phyloP scores from a whole-genome alignment of 2,797 vertebrate genomes.

The Adrianichthys oophorus region DNA sequence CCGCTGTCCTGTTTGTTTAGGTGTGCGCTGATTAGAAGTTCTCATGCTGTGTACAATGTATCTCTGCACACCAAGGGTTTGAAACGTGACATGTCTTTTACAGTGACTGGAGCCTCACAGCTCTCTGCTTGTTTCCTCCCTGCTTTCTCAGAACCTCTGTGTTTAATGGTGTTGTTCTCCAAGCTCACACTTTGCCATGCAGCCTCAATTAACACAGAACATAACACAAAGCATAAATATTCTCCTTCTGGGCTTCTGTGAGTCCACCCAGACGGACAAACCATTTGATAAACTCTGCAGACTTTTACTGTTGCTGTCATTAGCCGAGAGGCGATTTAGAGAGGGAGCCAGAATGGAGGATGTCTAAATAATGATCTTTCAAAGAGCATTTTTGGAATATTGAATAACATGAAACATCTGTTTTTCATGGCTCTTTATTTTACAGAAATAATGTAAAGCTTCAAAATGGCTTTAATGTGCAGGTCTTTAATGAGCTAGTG shows the following conservation, averaged over 20 bases:
- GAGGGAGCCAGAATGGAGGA: conserved; percentile 41
- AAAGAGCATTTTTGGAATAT: conserved; percentile 74
- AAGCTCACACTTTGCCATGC: conserved; percentile 54
- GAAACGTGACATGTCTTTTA: conserved; percentile 76
- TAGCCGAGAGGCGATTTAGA: conserved; percentile 64
- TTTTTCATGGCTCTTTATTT: conserved; percentile 71
- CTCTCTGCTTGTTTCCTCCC: conserved; percentile 27
- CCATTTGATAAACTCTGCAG: conserved; percentile 67
- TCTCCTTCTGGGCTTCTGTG: conserved; percentile 68
- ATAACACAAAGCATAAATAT: conserved; percentile 64
- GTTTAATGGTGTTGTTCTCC: conserved; percentile 69
- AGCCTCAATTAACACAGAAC: conserved; percentile 73
- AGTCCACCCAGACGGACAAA: conserved; percentile 66
- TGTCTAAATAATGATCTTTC: conserved; percentile 65
- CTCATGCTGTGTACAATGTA: conserved; percentile 77
- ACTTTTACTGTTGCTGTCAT: conserved; percentile 68
- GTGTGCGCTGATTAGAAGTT: conserved; percentile 84
- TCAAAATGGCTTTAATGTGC: conserved; percentile 74
- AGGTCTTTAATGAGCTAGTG: conserved; percentile 77
- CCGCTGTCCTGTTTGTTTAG: conserved; percentile 83
- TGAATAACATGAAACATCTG: conserved; percentile 77
- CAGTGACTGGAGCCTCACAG: conserved; percentile 59
- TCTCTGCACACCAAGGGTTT: conserved; percentile 62
- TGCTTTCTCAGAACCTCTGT: conserved; percentile 38
- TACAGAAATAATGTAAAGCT: conserved; percentile 75